Percentiles rank a stretch among this genome's conserved stretches.
Conservation (phyloP, 2,113 vertebrate species). For the Melanotaenia duboulayi region DNA sequence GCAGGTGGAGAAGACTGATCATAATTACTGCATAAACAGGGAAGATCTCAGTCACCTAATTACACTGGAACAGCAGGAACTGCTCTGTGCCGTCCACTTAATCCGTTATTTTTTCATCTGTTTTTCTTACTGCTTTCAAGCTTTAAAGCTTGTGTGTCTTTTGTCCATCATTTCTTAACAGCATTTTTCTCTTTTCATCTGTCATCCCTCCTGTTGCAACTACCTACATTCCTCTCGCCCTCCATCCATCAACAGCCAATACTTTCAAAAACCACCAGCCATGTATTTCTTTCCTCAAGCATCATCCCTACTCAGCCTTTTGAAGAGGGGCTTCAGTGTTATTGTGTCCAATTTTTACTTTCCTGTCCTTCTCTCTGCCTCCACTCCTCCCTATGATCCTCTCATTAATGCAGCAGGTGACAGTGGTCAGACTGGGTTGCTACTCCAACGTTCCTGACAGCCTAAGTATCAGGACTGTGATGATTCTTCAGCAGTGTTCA, state of each 20-base stretch:
- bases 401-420: conserved; percentile 46
- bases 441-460: conserved; percentile 39
- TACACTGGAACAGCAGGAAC: conserved; percentile 46
- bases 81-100: conserved; percentile 26
- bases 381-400: conserved; percentile 19
- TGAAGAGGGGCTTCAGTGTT: conserved; percentile 10
- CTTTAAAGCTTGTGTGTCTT: conserved; percentile 23
- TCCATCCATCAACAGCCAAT: conserved; percentile 35
- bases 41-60: conserved; percentile 58
- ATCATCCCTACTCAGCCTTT: conserved; percentile 21
- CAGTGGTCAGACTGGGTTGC: conserved; percentile 29
- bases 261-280: conserved; percentile 36
- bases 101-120: conserved; percentile 11
- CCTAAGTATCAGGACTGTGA: not conserved
- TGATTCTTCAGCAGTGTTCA: conserved; percentile 30
- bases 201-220: conserved; percentile 24
- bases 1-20: conserved; percentile 42
- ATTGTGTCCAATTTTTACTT: conserved; percentile 18
- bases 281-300: conserved; percentile 19
- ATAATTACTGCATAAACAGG: conserved; percentile 43
- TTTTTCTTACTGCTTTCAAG: conserved; percentile 4
- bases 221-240: not conserved
- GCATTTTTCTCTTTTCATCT: conserved; percentile 39
- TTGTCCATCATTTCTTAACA: conserved; percentile 37
- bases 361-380: conserved; percentile 11